phyloP scores from a whole-genome alignment of 2,113 vertebrate genomes.

The Malurus melanocephalus region DNA sequence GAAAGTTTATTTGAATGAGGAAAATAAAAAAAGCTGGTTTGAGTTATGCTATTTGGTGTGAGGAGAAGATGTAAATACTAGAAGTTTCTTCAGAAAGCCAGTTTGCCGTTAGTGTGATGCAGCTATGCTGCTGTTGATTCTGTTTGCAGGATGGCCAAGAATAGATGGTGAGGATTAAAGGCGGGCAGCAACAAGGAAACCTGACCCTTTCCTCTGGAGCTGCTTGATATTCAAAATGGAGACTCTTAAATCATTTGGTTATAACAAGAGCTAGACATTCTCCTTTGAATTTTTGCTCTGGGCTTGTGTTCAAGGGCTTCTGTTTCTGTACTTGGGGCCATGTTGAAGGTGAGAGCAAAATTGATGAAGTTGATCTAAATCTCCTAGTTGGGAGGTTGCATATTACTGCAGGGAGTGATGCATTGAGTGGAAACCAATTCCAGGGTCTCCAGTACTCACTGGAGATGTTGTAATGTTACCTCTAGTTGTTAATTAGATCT shows the following conservation, averaged over 20 bases:
- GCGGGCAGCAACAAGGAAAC: not conserved
- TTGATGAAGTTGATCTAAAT: not conserved
- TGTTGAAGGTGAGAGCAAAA: not conserved
- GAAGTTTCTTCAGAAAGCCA: not conserved
- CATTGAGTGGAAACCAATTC: not conserved
- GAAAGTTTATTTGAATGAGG: not conserved
- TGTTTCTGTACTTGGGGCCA: not conserved
- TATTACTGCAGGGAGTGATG: not conserved
- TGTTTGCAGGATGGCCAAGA: not conserved
- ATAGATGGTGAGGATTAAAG: not conserved
- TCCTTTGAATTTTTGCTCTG: not conserved
- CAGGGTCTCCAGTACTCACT: not conserved
- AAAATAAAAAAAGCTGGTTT: not conserved
- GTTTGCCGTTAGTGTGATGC: not conserved
- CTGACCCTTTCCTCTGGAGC: not conserved
- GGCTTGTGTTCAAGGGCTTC: not conserved
- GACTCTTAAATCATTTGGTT: not conserved
- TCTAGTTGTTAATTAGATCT: not conserved
- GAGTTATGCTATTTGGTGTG: rapidly evolving
- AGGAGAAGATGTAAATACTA: not conserved
- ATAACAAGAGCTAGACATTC: not conserved
- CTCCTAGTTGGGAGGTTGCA: not conserved
- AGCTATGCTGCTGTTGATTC: not conserved
- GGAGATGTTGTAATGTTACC: not conserved
- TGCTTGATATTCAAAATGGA: constrained; percentile 1